Evolutionary conservation across 2,888 invertebrate species (phyloP), one percentile per base, ranked within the genome.

Genomic region (Salpingus planirostris): DNA sequence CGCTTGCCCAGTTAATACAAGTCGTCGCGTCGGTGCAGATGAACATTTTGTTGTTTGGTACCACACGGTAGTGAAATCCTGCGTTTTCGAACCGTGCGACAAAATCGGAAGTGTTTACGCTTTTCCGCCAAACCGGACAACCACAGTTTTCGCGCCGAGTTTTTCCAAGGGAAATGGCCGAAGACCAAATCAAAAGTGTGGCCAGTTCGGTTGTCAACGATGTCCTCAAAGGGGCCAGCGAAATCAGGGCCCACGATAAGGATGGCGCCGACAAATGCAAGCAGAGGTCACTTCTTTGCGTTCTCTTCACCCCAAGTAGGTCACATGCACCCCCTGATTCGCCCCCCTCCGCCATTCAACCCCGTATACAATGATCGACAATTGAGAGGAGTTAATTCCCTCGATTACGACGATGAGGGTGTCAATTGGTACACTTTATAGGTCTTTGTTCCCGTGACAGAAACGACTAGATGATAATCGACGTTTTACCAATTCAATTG

Each of bases 241-340:
- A 55, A 38, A 51, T 48, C 35, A 49, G 50, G 34, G 44, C 52
- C 42, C 42, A 41, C 30, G 47, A 33, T 14, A 42, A 39, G 30
- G 34, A 27, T 36, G 36, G 21, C 14, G 24, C 29, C 24, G 52
- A 42, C 11, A 49, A 50, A 31, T 49, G 45, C 13, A 46, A 49
- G 31, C 47, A 54, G 38, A 62, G 62, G 46, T 66, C 67, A 29
- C 57, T 70, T 41, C 55, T 70, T 46, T 71, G 70, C 60, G 64
- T 66, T 44, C 54, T 70, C 36, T 65, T 71, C 37, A 59, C 65
- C 47, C 71, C 70, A 43, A 57, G 71, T 71, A 70, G 49, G 70
- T 64, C n/a, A n/a, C n/a, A n/a, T n/a, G n/a, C n/a, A n/a, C n/a
- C n/a, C n/a, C n/a, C n/a, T n/a, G n/a, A n/a, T n/a, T n/a, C n/a